Evolutionary conservation across 2,113 vertebrate genomes (phyloP).

Genomic region (Trachemys scripta): DNA sequence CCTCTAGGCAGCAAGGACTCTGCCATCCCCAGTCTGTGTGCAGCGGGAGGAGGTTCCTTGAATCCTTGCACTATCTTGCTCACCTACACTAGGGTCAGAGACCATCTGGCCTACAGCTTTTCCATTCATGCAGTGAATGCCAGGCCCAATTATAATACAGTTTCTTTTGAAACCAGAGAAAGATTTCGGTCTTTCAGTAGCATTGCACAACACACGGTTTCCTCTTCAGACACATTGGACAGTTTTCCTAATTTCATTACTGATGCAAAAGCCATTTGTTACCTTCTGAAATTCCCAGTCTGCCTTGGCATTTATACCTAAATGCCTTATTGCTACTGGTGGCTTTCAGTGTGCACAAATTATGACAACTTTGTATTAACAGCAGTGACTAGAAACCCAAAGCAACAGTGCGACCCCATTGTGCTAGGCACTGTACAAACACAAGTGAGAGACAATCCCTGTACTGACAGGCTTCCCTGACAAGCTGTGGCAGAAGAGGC

Average conservation of each 20-base stretch:
- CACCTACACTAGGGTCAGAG: fast-evolving
- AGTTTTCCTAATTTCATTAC: constrained; percentile 46
- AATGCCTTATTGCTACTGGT: not conserved
- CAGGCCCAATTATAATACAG: fast-evolving
- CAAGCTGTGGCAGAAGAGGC: not conserved
- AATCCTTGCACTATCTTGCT: not conserved
- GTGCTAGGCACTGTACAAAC: not conserved
- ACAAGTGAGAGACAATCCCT: not conserved
- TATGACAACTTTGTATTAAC: not conserved
- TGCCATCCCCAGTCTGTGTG: fast-evolving
- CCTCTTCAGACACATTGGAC: constrained; percentile 46
- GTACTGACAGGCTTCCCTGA: not conserved
- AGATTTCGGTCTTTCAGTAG: not conserved
- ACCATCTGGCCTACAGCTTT: not conserved
- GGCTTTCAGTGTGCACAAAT: not conserved
- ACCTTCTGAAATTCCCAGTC: constrained; percentile 20
- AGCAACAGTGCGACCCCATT: not conserved
- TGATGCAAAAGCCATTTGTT: constrained; percentile 19
- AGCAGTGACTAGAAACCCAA: not conserved
- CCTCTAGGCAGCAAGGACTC: not conserved
- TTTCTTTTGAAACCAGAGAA: not conserved
- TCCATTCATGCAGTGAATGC: not conserved
- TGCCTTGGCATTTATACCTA: not conserved
- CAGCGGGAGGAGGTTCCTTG: not conserved
- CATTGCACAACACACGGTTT: not conserved